Evolutionary conservation across 2,888 invertebrate species (phyloP).

Genomic region (Agriotes lineatus): DNA sequence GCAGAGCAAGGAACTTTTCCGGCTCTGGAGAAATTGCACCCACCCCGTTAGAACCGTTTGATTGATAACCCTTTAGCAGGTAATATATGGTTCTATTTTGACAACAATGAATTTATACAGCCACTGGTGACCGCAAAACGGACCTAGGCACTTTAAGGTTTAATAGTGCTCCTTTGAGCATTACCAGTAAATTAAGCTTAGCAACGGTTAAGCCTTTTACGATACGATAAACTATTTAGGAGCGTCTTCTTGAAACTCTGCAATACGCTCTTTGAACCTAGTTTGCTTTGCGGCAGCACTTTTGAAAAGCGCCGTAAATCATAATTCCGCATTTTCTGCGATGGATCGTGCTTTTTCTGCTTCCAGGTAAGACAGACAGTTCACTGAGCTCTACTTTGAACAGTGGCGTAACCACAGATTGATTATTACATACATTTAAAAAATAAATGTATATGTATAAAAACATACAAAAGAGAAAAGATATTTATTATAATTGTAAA

Average conservation of each 20-base stretch:
- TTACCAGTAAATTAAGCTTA: constrained; percentile 29
- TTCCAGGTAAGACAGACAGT: constrained; percentile 1
- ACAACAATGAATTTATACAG: constrained; percentile 35
- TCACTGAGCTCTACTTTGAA: constrained; percentile 13
- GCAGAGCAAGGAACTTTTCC: not conserved
- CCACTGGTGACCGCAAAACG: constrained; percentile 20
- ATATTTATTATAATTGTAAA: too few species aligned
- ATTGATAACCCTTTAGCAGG: constrained; percentile 34
- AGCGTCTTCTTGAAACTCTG: not conserved
- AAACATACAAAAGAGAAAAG: too few species aligned
- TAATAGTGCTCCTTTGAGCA: constrained; percentile 21
- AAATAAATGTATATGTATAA: too few species aligned
- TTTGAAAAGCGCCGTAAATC: not conserved
- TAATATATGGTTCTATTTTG: constrained; percentile 31
- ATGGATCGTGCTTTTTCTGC: not conserved
- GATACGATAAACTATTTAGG: constrained; percentile 26
- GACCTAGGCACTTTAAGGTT: constrained; percentile 26
- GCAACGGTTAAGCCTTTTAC: constrained; percentile 31
- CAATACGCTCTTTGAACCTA: not conserved
- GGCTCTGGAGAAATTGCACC: constrained; percentile 7
- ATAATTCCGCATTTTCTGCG: not conserved
- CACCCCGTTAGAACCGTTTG: not conserved
- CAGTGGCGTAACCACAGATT: too few species aligned
- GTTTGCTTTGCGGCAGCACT: constrained; percentile 18
- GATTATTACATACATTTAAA: too few species aligned